phyloP scores from a whole-genome alignment of 64 coral and sea anemone species.

The Stichodactyla mertensii region DNA sequence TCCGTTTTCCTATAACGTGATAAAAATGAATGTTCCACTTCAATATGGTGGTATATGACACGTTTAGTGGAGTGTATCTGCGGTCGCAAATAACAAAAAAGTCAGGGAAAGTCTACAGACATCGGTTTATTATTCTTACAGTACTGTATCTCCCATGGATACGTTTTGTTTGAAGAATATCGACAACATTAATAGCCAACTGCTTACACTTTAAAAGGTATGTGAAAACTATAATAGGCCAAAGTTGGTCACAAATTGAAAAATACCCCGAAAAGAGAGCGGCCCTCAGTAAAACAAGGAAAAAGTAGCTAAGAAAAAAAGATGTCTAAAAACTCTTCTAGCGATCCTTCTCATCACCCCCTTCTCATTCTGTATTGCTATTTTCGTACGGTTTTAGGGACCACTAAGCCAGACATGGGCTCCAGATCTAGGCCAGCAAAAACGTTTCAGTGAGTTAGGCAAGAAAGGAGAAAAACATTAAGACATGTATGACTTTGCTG shows the following conservation, averaged over 20 bases:
- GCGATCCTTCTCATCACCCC: too few relatives aligned
- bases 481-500: not conserved
- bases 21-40: too few relatives aligned
- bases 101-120: not conserved
- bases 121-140: not conserved
- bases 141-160: not conserved
- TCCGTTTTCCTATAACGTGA: not conserved
- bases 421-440: not conserved
- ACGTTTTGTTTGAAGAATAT: not conserved
- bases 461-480: not conserved
- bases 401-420: too few relatives aligned
- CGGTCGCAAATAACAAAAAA: not conserved
- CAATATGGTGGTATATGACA: not conserved
- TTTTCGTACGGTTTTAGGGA: too few relatives aligned
- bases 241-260: not conserved
- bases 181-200: not conserved
- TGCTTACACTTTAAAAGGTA: not conserved
- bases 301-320: too few relatives aligned
- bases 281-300: too few relatives aligned
- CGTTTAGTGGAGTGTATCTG: not conserved
- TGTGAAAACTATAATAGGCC: not conserved
- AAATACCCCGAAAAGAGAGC: not conserved
- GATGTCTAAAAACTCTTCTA: too few relatives aligned
- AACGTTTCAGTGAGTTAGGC: not conserved
- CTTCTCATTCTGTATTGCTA: too few relatives aligned